Base-by-base conservation (phyloP, 2,797 vertebrate genomes). In the Macroramphosus scolopax region DNA sequence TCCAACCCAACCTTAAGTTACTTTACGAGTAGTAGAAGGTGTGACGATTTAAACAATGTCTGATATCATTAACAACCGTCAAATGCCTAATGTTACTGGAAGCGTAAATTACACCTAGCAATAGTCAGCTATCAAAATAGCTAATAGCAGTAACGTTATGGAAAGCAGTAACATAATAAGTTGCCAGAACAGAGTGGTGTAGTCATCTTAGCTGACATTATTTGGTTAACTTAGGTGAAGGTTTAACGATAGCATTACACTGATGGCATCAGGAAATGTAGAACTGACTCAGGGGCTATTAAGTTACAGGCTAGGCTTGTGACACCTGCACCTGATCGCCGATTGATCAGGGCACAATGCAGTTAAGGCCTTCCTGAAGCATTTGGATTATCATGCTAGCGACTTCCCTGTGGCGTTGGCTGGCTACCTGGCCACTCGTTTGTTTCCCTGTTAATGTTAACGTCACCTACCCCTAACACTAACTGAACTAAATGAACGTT, bases 341-440 rank as follows among this genome's bases (percentile, higher is more conserved):
- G 54, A 75, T 13, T 70, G 69, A 77, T 75, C 58, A 43, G 57
- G 67, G 68, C 70, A 69, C 84, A 70, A 63, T 85, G 83, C 77
- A 71, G 72, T 75, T 72, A 30, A 68, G 85, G 84, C 82, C 82
- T 85, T 54, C 72, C 63, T 36, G 20, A 44, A 51, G 65, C 76
- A 59, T 71, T 76, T 68, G 69, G 73, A 77, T 80, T 73, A 78
- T 45, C 50, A 65, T 58, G 74, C 77, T 79, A 84, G 75, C 77
- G 37, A 54, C 51, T 50, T 30, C 41, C 59, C 36, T 47, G 40
- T 51, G 49, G 55, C 72, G 50, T 76, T 72, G 68, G 68, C 76
- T 62, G 46, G 39, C 71, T 38, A 56, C 59, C 74, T 77, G 62
- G 13, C 29, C 51, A 58, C 41, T 62, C 63, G 22, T 47, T 38